Conservation (phyloP, 2,797 vertebrate species). For the Petrocephalus sullivani region DNA sequence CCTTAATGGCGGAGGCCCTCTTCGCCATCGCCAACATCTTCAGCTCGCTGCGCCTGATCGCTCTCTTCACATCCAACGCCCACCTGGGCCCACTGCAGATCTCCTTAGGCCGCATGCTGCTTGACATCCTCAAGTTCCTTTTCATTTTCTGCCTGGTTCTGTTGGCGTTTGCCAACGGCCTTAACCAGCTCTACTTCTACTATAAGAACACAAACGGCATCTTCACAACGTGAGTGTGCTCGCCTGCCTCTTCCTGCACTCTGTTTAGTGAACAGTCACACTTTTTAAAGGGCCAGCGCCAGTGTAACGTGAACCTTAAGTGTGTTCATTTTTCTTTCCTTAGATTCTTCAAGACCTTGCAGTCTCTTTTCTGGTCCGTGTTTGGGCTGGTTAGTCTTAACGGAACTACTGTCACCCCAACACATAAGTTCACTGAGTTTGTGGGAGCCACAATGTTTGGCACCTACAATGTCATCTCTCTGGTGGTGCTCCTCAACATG, state of each 20-base stretch:
- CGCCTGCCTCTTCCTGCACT: not conserved
- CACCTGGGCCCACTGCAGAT: slow-evolving; percentile 96
- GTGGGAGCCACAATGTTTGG: slow-evolving; percentile 97
- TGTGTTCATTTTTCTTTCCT: slow-evolving; percentile 9
- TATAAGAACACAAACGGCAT: slow-evolving; percentile 67
- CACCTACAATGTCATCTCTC: slow-evolving; percentile 92
- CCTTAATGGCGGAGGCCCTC: slow-evolving; percentile 86
- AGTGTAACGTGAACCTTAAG: not conserved
- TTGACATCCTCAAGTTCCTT: slow-evolving; percentile 97
- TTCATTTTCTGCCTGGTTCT: slow-evolving; percentile 98
- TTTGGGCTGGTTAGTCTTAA: slow-evolving; percentile 94
- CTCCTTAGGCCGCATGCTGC: slow-evolving; percentile 91
- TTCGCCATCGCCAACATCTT: slow-evolving; percentile 98
- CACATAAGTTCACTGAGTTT: slow-evolving; percentile 89
- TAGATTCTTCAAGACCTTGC: slow-evolving; percentile 91
- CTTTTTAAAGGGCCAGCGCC: not conserved
- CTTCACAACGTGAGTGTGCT: slow-evolving; percentile 85
- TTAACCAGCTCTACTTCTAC: slow-evolving; percentile 95
- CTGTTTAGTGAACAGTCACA: not conserved
- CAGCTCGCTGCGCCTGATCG: slow-evolving; percentile 93
- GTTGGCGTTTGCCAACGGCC: slow-evolving; percentile 91
- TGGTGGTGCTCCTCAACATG: slow-evolving; percentile 97
- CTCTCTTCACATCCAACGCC: slow-evolving; percentile 95
- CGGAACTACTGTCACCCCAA: slow-evolving; percentile 82
- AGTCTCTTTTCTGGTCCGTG: slow-evolving; percentile 96